Evolutionary conservation across 2,888 invertebrate genomes (phyloP).

Genomic region (Steinernema carpocapsae): DNA sequence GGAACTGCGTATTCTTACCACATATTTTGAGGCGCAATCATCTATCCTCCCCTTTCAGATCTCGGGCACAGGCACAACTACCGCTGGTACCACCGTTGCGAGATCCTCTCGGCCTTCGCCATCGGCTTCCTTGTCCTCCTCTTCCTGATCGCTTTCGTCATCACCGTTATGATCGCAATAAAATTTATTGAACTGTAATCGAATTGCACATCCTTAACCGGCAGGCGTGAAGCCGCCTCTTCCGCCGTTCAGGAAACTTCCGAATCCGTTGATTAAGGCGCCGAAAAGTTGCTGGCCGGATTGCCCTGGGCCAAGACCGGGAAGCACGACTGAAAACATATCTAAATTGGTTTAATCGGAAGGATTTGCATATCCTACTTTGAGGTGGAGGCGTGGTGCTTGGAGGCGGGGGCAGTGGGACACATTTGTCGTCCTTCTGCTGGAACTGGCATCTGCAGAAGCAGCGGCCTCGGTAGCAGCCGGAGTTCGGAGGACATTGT

Average conservation of each 20-base stretch:
- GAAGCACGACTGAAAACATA: not conserved
- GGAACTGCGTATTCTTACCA: too few species aligned
- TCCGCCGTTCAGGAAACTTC: conserved; percentile 48
- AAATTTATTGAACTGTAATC: conserved; percentile 9
- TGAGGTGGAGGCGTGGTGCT: conserved; percentile 60
- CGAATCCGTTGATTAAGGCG: conserved; percentile 49
- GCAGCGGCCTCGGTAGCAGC: conserved; percentile 67
- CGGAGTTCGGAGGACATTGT: conserved; percentile 66
- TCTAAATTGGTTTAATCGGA: conserved; percentile 18
- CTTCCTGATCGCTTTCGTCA: not conserved
- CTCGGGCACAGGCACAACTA: not conserved
- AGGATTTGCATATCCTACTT: conserved; percentile 44
- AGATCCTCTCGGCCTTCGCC: conserved; percentile 2
- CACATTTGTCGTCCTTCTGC: conserved; percentile 56
- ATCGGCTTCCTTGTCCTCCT: not conserved
- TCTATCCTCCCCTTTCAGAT: not conserved
- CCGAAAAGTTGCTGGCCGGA: conserved; percentile 39
- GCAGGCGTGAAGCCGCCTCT: not conserved
- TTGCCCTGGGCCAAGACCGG: not conserved
- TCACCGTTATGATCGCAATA: conserved; percentile 30
- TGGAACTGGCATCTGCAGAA: conserved; percentile 65
- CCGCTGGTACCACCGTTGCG: conserved; percentile 27
- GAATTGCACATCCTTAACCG: not conserved
- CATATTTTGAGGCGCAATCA: too few species aligned
- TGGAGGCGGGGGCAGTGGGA: conserved; percentile 58